Percentiles rank a stretch among this genome's conserved stretches.
Evolutionary conservation across 2,113 vertebrate genomes (phyloP).

Genomic region (Taxidea taxus): DNA sequence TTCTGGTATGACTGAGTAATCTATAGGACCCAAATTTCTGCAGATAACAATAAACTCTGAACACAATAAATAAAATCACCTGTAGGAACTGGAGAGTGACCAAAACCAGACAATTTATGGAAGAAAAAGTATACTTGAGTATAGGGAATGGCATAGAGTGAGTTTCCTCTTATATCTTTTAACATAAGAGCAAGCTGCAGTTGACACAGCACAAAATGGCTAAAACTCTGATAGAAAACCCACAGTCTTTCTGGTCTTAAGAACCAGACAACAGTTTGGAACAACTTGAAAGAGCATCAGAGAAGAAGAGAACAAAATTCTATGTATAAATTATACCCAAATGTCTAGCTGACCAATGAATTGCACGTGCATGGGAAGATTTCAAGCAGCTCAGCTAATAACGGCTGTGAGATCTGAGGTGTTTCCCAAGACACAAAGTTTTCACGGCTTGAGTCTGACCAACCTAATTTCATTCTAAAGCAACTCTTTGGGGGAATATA

Average conservation of each 20-base stretch:
- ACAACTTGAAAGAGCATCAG: not conserved
- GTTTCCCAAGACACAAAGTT: not conserved
- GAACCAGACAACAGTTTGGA: not conserved
- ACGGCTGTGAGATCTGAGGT: not conserved
- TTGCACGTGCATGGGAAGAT: not conserved
- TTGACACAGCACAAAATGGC: not conserved
- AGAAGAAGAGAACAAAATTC: not conserved
- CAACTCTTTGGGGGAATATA: not conserved
- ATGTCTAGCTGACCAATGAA: not conserved
- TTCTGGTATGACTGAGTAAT: not conserved
- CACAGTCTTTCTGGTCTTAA: not conserved
- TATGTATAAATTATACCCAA: not conserved
- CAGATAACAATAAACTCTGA: not conserved
- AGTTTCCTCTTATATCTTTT: not conserved
- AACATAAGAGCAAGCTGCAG: not conserved
- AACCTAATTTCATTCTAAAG: not conserved
- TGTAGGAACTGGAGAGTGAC: not conserved
- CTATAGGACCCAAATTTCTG: not conserved
- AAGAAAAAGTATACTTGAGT: not conserved
- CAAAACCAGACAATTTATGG: not conserved
- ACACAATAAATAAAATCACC: not conserved
- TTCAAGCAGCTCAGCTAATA: not conserved
- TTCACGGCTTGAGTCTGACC: not conserved
- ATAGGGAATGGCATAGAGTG: not conserved
- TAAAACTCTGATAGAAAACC: not conserved